phyloP scores from a whole-genome alignment of 2,797 vertebrate species.

The Anguilla megastoma region DNA sequence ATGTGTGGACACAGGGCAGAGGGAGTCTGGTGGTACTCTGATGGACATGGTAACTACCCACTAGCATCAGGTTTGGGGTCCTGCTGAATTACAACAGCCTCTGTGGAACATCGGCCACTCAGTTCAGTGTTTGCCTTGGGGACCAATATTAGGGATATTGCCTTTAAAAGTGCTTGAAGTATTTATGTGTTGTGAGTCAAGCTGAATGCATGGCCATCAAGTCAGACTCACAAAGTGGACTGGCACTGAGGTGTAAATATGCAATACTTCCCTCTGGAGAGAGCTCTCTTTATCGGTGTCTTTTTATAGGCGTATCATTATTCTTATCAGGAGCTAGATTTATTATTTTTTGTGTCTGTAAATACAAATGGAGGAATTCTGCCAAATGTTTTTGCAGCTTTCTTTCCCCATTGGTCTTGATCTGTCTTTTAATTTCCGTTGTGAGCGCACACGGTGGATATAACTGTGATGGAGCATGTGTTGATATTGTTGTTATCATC shows the following conservation, averaged over 20 bases:
- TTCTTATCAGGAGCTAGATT: conserved; percentile 8
- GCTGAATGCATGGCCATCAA: conserved; percentile 29
- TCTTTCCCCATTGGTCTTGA: background rate
- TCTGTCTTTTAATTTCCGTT: conserved; percentile 8
- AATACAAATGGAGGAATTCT: background rate
- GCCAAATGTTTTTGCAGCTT: background rate
- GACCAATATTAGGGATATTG: conserved; percentile 28
- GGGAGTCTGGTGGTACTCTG: conserved; percentile 16
- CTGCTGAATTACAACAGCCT: background rate
- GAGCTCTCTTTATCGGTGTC: background rate
- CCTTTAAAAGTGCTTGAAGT: conserved; percentile 36
- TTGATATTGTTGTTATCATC: background rate
- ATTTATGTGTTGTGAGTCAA: conserved; percentile 44
- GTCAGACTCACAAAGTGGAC: conserved; percentile 2
- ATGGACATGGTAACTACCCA: background rate
- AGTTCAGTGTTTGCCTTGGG: background rate
- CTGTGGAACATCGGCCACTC: background rate
- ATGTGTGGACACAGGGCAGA: conserved; percentile 16
- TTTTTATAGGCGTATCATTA: background rate
- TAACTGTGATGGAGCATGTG: background rate
- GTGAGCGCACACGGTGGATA: background rate
- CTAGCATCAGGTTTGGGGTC: background rate
- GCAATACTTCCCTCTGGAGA: background rate
- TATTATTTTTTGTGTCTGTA: background rate
- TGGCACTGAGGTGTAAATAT: background rate